Evolutionary conservation across 2,797 vertebrate genomes (phyloP), one percentile per base, ranked within the genome.

Genomic region (Siniperca obscura): DNA sequence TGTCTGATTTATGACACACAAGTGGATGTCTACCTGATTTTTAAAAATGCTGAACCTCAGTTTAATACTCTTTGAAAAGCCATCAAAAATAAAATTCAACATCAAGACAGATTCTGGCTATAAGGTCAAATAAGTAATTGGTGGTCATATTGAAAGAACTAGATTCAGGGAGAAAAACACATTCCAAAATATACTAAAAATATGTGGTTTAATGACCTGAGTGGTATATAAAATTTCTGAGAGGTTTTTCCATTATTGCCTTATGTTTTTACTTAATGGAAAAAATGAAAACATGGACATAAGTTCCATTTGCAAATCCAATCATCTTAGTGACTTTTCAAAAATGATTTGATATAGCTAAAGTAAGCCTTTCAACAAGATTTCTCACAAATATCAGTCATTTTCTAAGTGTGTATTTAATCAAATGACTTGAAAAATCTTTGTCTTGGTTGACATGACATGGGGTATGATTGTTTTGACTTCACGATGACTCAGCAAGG

Each of bases 1-100:
- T 52, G 36, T 52, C 19, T 53, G 50, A 50, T 59, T 74, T 69
- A 30, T 68, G 44, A 67, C 6, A 67, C 40, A 59, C 7, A 27
- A n/a, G 17, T 61, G 2, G 48, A 60, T 50, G 52, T 74, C 42
- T 40, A 22, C 11, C 44, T 50, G 17, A 13, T 36, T 76, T 57
- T 56, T 13, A 8, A 61, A 73, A 50, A 50, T 7, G 48, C 17
- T 19, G 6, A 50, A 71, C 25, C 42, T 40, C 34, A 25, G 22
- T 68, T 36, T 55, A 42, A 21, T 53, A 27, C 44, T 61, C 34
- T 17, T 74, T 38, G 14, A 55, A 76, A 25, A 68, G 16, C 14
- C 2, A 13, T n/a, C 5, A 30, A 52, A 62, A 7, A 22, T 50
- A 17, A n/a, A 66, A 40, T 9, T 17, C 53, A 72, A 25, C 25